A percentile compares a stretch with the other conserved stretches of the same genome.
Evolutionary conservation across 2,113 vertebrate species (phyloP).

Genomic region (Pelusios castaneus): DNA sequence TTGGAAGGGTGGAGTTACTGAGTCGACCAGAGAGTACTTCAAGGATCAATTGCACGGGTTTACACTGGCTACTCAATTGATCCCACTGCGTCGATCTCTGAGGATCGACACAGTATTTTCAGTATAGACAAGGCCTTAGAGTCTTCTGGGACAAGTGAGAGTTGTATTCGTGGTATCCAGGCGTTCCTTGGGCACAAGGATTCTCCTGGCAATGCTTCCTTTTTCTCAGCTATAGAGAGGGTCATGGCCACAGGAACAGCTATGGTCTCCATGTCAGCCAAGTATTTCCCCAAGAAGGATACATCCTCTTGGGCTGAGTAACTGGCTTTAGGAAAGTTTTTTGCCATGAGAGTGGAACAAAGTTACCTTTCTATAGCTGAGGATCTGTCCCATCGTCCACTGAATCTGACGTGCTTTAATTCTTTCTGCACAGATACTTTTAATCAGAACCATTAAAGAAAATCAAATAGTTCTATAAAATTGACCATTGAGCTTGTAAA

Average conservation of each 20-base stretch:
- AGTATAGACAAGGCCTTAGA: too few relatives aligned
- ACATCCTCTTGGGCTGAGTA: conserved; percentile 50
- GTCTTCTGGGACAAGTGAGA: background rate
- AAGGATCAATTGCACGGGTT: too few relatives aligned
- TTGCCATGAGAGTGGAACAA: conserved; percentile 30
- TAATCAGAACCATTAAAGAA: background rate
- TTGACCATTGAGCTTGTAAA: background rate
- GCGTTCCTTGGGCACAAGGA: background rate
- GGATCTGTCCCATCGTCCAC: background rate
- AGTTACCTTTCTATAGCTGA: conserved; percentile 31
- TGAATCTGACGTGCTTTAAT: background rate
- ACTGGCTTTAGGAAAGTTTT: background rate
- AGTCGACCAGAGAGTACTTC: too few relatives aligned
- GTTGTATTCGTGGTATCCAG: background rate
- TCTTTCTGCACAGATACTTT: background rate
- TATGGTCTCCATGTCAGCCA: background rate
- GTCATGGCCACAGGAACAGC: background rate
- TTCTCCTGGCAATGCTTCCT: background rate
- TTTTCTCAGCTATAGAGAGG: background rate
- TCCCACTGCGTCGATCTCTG: too few relatives aligned
- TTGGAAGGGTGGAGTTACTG: too few relatives aligned
- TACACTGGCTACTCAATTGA: too few relatives aligned
- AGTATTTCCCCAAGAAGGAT: conserved; percentile 28
- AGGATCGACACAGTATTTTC: too few relatives aligned
- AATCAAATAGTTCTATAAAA: background rate